Evolutionary conservation across 1,140 invertebrate genomes (phyloP).

Genomic region (Drosophila rufa): DNA sequence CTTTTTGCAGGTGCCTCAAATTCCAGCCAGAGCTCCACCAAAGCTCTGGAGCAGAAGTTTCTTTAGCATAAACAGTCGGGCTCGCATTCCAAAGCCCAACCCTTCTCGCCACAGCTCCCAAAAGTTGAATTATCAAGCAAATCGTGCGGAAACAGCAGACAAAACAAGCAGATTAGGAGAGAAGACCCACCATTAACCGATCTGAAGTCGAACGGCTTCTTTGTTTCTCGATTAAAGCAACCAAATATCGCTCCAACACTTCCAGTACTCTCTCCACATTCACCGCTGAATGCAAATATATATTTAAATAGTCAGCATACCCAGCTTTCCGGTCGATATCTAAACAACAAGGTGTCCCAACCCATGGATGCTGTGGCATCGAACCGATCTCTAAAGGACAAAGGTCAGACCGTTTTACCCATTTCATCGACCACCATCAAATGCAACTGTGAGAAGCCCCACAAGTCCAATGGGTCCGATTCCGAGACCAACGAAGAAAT

Average conservation of each 20-base stretch:
- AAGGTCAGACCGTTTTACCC: constrained; percentile 31
- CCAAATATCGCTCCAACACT: constrained; percentile 69
- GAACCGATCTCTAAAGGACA: constrained; percentile 45
- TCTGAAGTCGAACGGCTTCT: constrained; percentile 50
- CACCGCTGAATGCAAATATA: constrained; percentile 56
- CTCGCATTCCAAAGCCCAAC: constrained; percentile 53
- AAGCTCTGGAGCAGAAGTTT: constrained; percentile 91
- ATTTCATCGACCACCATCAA: constrained; percentile 26
- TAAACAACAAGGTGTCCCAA: constrained; percentile 62
- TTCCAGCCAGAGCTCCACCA: constrained; percentile 90
- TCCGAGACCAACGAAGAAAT: constrained; percentile 32
- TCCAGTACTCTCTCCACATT: constrained; percentile 72
- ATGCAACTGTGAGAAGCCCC: constrained; percentile 51
- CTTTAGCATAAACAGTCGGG: constrained; percentile 90
- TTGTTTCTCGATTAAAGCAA: constrained; percentile 48
- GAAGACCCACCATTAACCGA: constrained; percentile 33
- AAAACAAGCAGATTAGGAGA: constrained; percentile 44
- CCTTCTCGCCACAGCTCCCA: constrained; percentile 39
- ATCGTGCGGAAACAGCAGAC: constrained; percentile 36
- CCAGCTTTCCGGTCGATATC: constrained; percentile 74
- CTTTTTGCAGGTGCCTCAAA: constrained; percentile 87
- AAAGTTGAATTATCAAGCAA: constrained; percentile 47
- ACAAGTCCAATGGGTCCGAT: constrained; percentile 37
- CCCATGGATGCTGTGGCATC: constrained; percentile 32
- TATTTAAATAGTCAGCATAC: constrained; percentile 62